Base-by-base conservation (phyloP, 1,140 invertebrate genomes). In the Carposina sasakii region DNA sequence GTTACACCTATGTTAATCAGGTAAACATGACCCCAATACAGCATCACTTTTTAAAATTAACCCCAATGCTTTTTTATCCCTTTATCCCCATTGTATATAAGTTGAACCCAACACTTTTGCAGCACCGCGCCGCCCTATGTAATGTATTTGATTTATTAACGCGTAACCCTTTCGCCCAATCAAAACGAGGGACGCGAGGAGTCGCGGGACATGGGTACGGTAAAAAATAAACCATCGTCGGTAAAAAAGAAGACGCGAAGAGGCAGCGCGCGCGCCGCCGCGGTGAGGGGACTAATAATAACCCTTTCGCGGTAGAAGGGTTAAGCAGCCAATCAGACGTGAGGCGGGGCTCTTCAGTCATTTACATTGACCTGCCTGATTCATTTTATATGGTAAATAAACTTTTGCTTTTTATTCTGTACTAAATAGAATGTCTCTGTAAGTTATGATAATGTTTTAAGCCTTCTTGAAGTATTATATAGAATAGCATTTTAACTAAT, bases 111-210 rank as follows among this genome's bases (percentile, higher is more conserved):
- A 73, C 75, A 74, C 73, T 78, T 78, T 76, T 60, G 60, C 57
- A 48, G 55, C 41, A 52, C 40, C 20, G 63, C 53, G 49, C 64
- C 67, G 63, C 67, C 58, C 67, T 71, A 63, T 71, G 53, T 61
- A 60, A 23, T 48, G 26, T 12, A 33, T 22, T 54, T 52, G 63
- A 71, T 76, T 68, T 76, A 71, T 73, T 75, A 76, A 76, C 64
- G 67, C 44, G 60, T 73, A 82, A 78, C 72, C 76, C 76, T 78
- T 81, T 76, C 67, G 64, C 62, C 78, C 78, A 82, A 81, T 82
- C 65, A 67, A 63, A 73, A 57, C 52, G 67, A 62, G 52, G 37
- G 34, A 39, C 42, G 45, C n/a, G n/a, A n/a, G n/a, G n/a, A n/a
- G n/a, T n/a, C 52, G 67, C 63, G 52, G 37, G 34, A 39, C 42